phyloP scores from a whole-genome alignment of 2,888 invertebrate genomes.

The Limnephilus lunatus region DNA sequence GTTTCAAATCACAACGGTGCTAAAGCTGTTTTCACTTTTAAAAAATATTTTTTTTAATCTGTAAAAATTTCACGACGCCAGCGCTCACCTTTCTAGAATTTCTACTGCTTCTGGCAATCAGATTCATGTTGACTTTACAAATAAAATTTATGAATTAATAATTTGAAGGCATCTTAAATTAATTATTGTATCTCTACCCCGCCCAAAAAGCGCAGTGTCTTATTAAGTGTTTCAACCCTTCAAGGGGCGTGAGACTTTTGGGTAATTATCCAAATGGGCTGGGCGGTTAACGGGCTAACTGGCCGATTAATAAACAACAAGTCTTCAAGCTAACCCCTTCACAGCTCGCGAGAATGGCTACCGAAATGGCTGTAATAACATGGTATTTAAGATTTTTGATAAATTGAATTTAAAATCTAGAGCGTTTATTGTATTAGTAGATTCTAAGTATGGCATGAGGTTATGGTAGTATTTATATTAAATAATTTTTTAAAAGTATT shows the following conservation, averaged over 20 bases:
- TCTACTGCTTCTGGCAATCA: background rate
- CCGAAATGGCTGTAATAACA: slow-evolving; percentile 36
- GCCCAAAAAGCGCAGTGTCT: background rate
- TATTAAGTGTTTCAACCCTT: slow-evolving; percentile 39
- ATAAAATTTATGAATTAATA: background rate
- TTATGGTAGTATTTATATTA: too few species aligned
- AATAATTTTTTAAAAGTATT: too few species aligned
- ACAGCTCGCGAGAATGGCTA: slow-evolving; percentile 23
- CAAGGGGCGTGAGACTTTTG: slow-evolving; percentile 50
- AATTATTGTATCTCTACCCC: background rate
- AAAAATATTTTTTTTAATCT: too few species aligned
- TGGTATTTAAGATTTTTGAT: slow-evolving; percentile 10
- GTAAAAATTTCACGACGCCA: background rate
- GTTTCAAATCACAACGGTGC: too few species aligned
- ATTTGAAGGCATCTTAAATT: background rate
- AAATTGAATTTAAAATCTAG: background rate
- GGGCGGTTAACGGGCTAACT: slow-evolving; percentile 53
- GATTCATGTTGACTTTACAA: background rate
- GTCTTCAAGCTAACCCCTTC: background rate
- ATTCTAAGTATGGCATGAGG: background rate
- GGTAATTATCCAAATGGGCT: slow-evolving; percentile 55
- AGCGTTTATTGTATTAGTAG: background rate
- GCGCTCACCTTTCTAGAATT: background rate
- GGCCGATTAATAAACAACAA: slow-evolving; percentile 43
- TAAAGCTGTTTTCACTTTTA: too few species aligned